Conservation (phyloP, 1,140 invertebrate species). For the Bombus impatiens region DNA sequence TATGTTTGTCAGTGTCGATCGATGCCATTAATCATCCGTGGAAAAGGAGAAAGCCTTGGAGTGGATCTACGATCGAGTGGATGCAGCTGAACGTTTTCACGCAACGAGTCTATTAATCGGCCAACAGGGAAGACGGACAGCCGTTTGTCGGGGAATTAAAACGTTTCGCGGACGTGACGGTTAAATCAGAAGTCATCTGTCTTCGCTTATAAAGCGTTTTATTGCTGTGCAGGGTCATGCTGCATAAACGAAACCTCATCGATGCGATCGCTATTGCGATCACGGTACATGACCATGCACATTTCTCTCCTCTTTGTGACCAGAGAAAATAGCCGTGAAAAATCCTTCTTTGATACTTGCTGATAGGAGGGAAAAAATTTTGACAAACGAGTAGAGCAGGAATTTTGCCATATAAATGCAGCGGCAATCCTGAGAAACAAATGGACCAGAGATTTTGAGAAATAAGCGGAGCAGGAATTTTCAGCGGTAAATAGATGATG, state of each 20-base stretch:
- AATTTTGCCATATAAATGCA: no score
- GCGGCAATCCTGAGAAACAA: no score
- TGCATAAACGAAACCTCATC: not conserved
- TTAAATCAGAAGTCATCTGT: slow-evolving; percentile 66
- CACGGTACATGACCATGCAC: not conserved
- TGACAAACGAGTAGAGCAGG: no score
- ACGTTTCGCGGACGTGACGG: slow-evolving; percentile 46
- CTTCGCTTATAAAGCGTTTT: slow-evolving; percentile 55
- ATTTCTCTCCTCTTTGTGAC: not conserved
- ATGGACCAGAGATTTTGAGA: no score
- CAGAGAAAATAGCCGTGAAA: not conserved
- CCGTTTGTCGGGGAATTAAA: slow-evolving; percentile 36
- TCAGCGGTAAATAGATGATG: no score
- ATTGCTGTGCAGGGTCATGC: not conserved
- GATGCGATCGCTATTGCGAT: not conserved
- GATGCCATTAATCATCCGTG: not conserved
- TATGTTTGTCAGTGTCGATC: not conserved
- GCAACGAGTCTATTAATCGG: slow-evolving; percentile 38
- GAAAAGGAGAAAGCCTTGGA: not conserved
- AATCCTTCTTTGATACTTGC: not conserved
- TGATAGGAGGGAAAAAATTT: not conserved
- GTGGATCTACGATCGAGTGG: not conserved
- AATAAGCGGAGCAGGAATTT: no score
- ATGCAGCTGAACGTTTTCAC: slow-evolving; percentile 26
- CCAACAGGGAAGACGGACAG: slow-evolving; percentile 10